Conservation (phyloP, 2,113 vertebrate genomes). For the Cynopterus brachyotis region DNA sequence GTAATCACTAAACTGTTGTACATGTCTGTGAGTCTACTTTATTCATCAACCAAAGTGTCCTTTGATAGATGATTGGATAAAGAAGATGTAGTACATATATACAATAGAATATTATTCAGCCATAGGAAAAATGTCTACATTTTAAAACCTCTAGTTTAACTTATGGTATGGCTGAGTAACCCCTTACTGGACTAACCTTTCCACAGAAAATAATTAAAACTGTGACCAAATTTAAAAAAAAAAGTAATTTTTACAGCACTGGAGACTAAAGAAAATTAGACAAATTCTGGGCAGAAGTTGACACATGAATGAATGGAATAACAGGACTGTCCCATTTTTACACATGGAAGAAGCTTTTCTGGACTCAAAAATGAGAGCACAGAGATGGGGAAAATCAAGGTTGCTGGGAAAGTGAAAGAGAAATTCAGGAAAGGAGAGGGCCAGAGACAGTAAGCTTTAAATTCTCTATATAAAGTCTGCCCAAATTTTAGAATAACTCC, state of each 20-base stretch:
- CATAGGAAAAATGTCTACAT: background rate
- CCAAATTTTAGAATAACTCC: background rate
- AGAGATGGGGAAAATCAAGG: background rate
- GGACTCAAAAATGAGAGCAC: background rate
- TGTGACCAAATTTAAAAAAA: background rate
- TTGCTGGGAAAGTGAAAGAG: background rate
- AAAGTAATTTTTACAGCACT: background rate
- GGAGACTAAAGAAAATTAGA: background rate
- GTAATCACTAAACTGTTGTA: no score
- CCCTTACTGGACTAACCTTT: background rate
- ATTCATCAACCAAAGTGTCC: no score
- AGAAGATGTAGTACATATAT: no score
- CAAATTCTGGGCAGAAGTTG: background rate
- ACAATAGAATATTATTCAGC: no score
- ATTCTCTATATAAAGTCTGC: background rate
- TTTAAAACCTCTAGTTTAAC: background rate
- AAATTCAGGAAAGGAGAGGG: background rate
- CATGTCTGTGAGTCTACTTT: no score
- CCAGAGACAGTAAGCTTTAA: background rate
- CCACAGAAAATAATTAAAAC: background rate
- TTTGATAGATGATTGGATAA: no score
- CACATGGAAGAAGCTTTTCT: background rate
- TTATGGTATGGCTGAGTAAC: background rate
- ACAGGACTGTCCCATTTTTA: background rate
- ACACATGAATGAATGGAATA: background rate